Evolutionary conservation across 92 coral and sea anemone genomes (phyloP).

Genomic region (Parazoanthus darwini): DNA sequence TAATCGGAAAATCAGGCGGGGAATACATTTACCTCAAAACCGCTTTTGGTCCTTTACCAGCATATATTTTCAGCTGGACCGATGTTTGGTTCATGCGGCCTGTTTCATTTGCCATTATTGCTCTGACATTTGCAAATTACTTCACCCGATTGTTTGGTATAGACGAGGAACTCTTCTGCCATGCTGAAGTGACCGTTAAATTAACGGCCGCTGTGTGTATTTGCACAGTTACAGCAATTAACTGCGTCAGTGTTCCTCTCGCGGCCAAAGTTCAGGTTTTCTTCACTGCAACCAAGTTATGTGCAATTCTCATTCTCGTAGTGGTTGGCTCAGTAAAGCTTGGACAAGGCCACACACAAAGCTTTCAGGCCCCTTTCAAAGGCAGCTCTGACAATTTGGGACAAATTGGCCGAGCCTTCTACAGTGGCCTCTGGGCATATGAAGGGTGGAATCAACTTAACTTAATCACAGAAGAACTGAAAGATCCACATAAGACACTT

Average conservation of each 20-base stretch:
- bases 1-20: conserved; percentile 75
- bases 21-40: conserved; percentile 71
- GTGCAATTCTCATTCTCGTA: conserved; percentile 45
- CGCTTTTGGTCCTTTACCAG: conserved; percentile 69
- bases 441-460: conserved; percentile 63
- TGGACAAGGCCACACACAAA: conserved; percentile 42
- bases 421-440: conserved; percentile 64
- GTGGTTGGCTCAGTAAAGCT: conserved; percentile 43
- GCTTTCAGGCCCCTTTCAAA: conserved; percentile 16
- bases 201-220: conserved; percentile 51
- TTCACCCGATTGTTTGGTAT: conserved; percentile 51
- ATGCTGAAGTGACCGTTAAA: conserved; percentile 36
- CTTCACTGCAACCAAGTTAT: conserved; percentile 49
- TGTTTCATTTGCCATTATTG: conserved; percentile 66
- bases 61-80: conserved; percentile 73
- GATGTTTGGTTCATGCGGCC: conserved; percentile 71
- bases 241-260: conserved; percentile 47
- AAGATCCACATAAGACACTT: conserved; percentile 52
- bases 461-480: conserved; percentile 55
- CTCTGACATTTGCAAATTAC: conserved; percentile 67
- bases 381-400: conserved; percentile 47
- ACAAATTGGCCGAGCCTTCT: conserved; percentile 52
- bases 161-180: conserved; percentile 18
- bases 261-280: conserved; percentile 61
- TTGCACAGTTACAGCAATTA: conserved; percentile 50